Conservation (phyloP, 2,888 invertebrate species). For the Chelonus formosanus region DNA sequence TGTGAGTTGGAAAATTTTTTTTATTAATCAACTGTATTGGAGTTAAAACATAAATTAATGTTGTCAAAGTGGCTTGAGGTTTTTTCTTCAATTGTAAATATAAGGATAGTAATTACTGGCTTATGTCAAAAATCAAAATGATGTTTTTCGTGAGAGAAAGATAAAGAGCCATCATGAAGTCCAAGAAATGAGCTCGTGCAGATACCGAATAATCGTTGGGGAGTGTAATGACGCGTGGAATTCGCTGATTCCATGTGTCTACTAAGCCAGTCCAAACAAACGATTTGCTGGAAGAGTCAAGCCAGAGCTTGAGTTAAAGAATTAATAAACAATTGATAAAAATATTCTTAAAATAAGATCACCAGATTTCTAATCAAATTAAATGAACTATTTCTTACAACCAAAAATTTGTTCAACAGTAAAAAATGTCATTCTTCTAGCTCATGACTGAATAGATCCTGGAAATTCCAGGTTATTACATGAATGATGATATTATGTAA, state of each 20-base stretch:
- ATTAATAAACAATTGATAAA: slow-evolving; percentile 17
- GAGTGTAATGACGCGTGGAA: slow-evolving; percentile 7
- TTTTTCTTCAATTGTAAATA: no score
- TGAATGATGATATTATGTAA: slow-evolving; percentile 53
- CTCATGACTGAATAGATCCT: background rate
- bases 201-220: slow-evolving; percentile 7
- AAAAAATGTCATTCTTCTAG: no score
- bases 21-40: no score
- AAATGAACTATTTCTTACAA: no score
- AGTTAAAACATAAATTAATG: no score
- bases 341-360: background rate
- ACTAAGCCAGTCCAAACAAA: slow-evolving; percentile 50
- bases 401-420: no score
- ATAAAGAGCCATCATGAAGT: background rate
- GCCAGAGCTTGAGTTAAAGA: slow-evolving; percentile 1
- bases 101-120: no score
- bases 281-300: slow-evolving; percentile 33
- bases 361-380: no score
- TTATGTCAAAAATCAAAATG: no score
- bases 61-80: no score
- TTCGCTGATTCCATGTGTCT: slow-evolving; percentile 24
- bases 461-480: slow-evolving; percentile 34
- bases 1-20: no score
- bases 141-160: background rate
- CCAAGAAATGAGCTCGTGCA: background rate